Conservation (phyloP, 1,140 invertebrate species). For the Diplogasteroides magnus region DNA sequence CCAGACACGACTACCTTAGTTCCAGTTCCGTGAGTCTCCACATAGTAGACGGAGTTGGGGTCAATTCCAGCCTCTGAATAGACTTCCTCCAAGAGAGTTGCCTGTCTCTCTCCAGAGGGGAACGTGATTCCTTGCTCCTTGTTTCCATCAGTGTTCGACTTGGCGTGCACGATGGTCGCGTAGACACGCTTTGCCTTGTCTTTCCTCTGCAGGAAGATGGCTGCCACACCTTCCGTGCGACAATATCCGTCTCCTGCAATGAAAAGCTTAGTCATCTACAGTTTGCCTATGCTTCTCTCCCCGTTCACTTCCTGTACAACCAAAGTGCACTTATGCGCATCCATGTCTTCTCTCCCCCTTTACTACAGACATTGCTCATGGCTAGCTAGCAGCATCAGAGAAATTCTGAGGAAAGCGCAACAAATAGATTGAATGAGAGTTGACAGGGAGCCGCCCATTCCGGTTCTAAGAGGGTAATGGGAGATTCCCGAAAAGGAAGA, state of each 20-base stretch:
- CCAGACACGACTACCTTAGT: slow-evolving; percentile 61
- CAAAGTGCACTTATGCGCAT: too few relatives aligned
- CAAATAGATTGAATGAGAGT: too few relatives aligned
- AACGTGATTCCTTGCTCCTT: slow-evolving; percentile 79
- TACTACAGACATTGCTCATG: too few relatives aligned
- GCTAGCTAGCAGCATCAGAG: too few relatives aligned
- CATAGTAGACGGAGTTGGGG: slow-evolving; percentile 74
- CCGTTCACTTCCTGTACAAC: too few relatives aligned
- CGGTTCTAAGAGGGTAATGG: too few relatives aligned
- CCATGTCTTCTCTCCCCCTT: too few relatives aligned
- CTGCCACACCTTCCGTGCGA: slow-evolving; percentile 77
- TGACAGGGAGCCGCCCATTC: too few relatives aligned
- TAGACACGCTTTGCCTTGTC: slow-evolving; percentile 73
- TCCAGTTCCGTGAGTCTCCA: slow-evolving; percentile 93
- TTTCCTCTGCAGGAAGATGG: slow-evolving; percentile 74
- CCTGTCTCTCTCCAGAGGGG: slow-evolving; percentile 79
- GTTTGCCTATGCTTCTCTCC: too few relatives aligned
- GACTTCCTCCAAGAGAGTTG: slow-evolving; percentile 74
- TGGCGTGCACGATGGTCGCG: slow-evolving; percentile 75
- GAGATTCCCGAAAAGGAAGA: too few relatives aligned
- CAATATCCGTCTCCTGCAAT: slow-evolving; percentile 76
- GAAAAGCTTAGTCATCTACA: too few relatives aligned
- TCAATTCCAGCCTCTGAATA: slow-evolving; percentile 76
- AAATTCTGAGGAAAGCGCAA: too few relatives aligned
- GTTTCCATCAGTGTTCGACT: slow-evolving; percentile 81